Evolutionary conservation across 2,888 invertebrate genomes (phyloP), one percentile per base, ranked within the genome.

Genomic region (Heliconius charithonia): DNA sequence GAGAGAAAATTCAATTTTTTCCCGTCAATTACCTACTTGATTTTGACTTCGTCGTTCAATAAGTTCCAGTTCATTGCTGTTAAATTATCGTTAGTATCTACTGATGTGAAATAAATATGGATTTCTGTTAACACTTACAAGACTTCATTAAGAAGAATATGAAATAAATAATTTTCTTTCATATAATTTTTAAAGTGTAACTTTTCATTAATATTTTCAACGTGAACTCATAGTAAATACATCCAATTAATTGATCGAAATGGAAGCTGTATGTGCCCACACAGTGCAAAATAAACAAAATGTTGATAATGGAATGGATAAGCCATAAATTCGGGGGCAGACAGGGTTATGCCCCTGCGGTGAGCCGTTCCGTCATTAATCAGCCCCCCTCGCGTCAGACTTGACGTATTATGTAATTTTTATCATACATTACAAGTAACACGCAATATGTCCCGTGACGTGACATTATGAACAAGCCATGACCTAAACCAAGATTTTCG

Each of bases 391-490:
- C 82, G 84, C 86, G 88, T 88, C 89, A 88, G 83, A 85, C 84
- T 83, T 91, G 92, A 92, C 90, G 87, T 88, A 91, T 91, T 87
- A 88, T 89, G 89, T 90, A 89, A 92, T 91, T 91, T 89, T 89
- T 88, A 88, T 88, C 89, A 87, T 87, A 83, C 82, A 83, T 82
- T 79, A 81, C 78, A 76, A 37, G 79, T 79, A 76, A 80, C 83
- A 85, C 84, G 83, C 82, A 81, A 81, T 83, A 81, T 81, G 77
- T 73, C 80, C 78, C 79, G 80, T 78, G 80, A 77, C 77, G 80
- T 67, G 76, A 73, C 69, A 41, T 79, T 76, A 63, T 71, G 67
- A 63, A 27, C 73, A 76, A 77, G 67, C 77, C 78, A 65, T 81
- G 79, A 81, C 79, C 82, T 81, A 63, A 81, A 37, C 75, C 75